phyloP scores from a whole-genome alignment of 2,113 vertebrate genomes.

The Pseudonaja textilis region DNA sequence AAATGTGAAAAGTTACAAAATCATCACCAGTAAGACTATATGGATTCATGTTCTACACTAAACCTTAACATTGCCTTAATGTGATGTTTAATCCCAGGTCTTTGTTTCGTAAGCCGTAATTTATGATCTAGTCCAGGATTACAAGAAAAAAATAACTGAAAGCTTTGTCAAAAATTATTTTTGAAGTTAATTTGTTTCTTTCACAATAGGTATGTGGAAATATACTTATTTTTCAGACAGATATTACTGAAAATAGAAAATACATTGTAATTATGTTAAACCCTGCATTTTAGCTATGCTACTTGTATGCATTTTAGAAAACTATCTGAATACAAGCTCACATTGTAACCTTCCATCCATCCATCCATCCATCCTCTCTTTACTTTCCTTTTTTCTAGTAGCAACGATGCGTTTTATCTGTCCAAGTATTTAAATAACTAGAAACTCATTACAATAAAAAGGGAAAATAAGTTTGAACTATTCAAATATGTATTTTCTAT shows the following conservation, averaged over 20 bases:
- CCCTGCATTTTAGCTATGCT: background rate
- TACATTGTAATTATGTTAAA: background rate
- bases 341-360: background rate
- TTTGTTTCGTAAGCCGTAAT: background rate
- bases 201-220: background rate
- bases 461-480: background rate
- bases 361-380: no score
- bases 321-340: slow-evolving; percentile 4
- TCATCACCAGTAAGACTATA: background rate
- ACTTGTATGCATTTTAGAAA: background rate
- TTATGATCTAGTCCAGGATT: background rate
- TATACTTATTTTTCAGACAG: background rate
- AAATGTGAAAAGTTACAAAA: background rate
- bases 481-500: background rate
- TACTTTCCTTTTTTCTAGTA: background rate
- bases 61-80: background rate
- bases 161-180: background rate
- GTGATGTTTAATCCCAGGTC: background rate
- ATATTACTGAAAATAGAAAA: slow-evolving; percentile 11
- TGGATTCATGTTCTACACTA: background rate
- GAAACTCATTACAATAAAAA: background rate
- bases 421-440: background rate
- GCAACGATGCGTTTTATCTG: background rate
- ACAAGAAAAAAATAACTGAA: background rate
- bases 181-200: background rate